phyloP scores from a whole-genome alignment of 1,140 invertebrate species.

The Ruditapes philippinarum region DNA sequence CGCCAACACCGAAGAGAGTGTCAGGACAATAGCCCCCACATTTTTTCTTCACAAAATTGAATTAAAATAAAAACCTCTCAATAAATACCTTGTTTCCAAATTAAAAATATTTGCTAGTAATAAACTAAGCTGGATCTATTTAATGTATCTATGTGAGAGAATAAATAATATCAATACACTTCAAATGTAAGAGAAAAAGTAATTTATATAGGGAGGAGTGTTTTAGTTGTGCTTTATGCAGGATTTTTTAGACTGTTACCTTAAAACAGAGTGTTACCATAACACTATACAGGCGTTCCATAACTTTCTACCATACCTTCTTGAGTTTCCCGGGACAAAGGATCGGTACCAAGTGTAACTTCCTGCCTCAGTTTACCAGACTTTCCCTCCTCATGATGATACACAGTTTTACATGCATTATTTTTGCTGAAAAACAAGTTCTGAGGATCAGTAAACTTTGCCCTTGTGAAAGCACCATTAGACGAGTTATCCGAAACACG shows the following conservation, averaged over 20 bases:
- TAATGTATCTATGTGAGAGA: neutral
- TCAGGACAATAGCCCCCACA: too few species aligned
- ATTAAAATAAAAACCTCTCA: too few species aligned
- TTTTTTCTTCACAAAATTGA: too few species aligned
- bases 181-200: neutral
- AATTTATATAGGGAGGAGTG: neutral
- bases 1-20: too few species aligned
- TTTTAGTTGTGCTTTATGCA: neutral
- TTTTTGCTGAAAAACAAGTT: neutral
- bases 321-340: neutral
- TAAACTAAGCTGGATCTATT: neutral
- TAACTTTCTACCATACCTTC: constrained; percentile 4
- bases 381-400: neutral
- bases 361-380: neutral
- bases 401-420: neutral
- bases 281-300: constrained; percentile 8
- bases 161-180: neutral
- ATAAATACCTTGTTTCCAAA: too few species aligned
- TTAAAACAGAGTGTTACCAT: neutral
- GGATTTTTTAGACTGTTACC: neutral
- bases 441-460: neutral
- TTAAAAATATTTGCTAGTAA: too few species aligned
- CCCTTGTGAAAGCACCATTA: neutral
- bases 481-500: neutral
- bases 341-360: neutral